Evolutionary conservation across 2,113 vertebrate genomes (phyloP).

Genomic region (Phyllostomus discolor): DNA sequence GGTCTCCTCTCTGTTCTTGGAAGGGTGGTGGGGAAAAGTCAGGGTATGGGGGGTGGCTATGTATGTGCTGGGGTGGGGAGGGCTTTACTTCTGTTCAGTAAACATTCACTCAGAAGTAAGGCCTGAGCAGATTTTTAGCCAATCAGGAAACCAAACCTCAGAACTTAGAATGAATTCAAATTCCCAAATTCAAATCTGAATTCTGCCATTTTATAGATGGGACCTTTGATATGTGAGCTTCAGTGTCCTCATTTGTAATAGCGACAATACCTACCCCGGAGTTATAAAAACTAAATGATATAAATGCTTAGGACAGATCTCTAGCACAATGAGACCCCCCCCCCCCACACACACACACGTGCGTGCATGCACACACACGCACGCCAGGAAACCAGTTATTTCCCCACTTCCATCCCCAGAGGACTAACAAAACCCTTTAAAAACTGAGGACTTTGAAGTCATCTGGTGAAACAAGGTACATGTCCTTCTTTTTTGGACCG

Average conservation of each 20-base stretch:
- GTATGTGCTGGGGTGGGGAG: background rate
- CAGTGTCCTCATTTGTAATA: background rate
- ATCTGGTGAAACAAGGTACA: background rate
- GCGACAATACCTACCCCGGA: background rate
- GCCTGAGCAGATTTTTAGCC: background rate
- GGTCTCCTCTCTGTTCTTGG: conserved; percentile 29
- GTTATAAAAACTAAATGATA: background rate
- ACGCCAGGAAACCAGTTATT: background rate
- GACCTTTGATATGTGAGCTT: background rate
- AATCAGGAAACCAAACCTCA: background rate
- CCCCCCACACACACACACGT: no score
- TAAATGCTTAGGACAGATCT: background rate
- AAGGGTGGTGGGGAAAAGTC: background rate
- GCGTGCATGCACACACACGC: background rate
- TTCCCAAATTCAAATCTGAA: background rate
- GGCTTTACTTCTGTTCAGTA: background rate
- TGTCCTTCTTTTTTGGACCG: background rate
- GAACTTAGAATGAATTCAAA: conserved; percentile 26
- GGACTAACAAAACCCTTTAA: background rate
- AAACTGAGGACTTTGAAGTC: background rate
- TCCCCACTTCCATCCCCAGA: background rate
- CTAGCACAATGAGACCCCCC: background rate
- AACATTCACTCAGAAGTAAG: background rate
- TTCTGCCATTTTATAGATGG: background rate
- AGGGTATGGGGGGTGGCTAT: background rate